Percentiles rank a stretch among this genome's conserved stretches.
These are phyloP conservation scores for Metaphire vulgaris DNA, from an alignment of 1,140 invertebrate genomes.

Conservation along the genomic window DNA sequence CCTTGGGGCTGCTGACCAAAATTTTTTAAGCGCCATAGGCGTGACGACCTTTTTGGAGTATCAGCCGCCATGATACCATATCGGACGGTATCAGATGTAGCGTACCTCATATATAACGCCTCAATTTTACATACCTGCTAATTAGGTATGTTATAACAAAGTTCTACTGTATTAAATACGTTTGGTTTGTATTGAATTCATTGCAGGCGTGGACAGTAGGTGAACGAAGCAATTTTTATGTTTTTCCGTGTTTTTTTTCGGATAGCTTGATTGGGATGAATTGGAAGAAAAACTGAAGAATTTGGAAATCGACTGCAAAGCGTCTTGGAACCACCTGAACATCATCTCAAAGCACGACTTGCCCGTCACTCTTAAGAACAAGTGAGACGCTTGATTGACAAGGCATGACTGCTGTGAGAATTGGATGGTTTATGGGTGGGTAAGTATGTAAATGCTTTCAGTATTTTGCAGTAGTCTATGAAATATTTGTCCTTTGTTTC, in stretches of 20 bases:
- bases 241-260: conserved; percentile 22
- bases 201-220: background rate
- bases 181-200: background rate
- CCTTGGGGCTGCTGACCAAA: too few relatives aligned
- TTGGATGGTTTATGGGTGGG: background rate
- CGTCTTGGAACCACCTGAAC: conserved; percentile 94
- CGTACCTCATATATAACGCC: too few relatives aligned
- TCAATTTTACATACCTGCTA: background rate
- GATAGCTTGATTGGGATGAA: conserved; percentile 53
- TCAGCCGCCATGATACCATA: too few relatives aligned
- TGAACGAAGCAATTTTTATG: background rate
- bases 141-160: background rate
- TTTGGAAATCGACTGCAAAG: conserved; percentile 90
- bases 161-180: background rate
- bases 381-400: conserved; percentile 53
- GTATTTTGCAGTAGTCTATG: background rate
- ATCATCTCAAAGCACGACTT: conserved; percentile 91
- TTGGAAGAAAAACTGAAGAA: conserved; percentile 66
- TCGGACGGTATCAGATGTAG: too few relatives aligned
- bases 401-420: background rate
- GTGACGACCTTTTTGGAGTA: too few relatives aligned
- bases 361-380: conserved; percentile 72
- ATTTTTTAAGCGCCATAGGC: too few relatives aligned
- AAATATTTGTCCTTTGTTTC: background rate
- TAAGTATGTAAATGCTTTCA: background rate